A percentile compares a stretch with the other conserved stretches of the same genome.
Conservation (phyloP, 2,113 vertebrate genomes). For the Mus pahari region DNA sequence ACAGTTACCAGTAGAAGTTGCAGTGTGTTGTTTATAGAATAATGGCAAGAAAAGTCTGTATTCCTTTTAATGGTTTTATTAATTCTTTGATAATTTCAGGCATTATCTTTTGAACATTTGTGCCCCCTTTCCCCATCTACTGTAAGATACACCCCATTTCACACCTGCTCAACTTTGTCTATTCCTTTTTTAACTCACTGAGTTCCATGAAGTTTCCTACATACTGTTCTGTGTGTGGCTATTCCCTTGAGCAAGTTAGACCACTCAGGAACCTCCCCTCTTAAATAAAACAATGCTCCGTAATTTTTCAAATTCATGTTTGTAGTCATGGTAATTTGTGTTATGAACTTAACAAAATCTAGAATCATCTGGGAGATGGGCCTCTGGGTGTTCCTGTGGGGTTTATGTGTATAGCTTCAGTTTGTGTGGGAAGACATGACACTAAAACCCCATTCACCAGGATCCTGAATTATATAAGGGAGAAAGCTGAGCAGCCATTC, state of each 20-base stretch:
- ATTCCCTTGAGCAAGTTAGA: not conserved
- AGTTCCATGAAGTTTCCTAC: not conserved
- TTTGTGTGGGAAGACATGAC: fast-evolving
- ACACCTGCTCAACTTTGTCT: too few species aligned
- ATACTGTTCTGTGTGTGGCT: not conserved
- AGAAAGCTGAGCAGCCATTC: not conserved
- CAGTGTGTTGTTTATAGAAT: not conserved
- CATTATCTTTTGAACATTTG: not conserved
- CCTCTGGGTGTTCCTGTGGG: not conserved
- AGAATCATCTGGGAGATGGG: not conserved
- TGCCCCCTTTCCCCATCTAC: not conserved
- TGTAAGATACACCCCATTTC: not conserved
- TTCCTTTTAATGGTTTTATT: not conserved
- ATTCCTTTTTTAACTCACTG: not conserved
- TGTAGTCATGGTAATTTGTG: too few species aligned
- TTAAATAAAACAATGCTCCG: too few species aligned
- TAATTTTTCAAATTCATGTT: not conserved
- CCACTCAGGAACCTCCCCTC: too few species aligned
- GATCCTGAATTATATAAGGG: not conserved
- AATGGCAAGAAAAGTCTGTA: not conserved
- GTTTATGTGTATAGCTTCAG: too few species aligned
- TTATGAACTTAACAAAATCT: not conserved
- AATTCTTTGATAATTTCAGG: not conserved
- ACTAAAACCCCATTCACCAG: not conserved
- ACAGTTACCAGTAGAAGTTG: not conserved